Evolutionary conservation across 1,140 invertebrate genomes (phyloP).

Genomic region (Pogonognathellus flavescens): DNA sequence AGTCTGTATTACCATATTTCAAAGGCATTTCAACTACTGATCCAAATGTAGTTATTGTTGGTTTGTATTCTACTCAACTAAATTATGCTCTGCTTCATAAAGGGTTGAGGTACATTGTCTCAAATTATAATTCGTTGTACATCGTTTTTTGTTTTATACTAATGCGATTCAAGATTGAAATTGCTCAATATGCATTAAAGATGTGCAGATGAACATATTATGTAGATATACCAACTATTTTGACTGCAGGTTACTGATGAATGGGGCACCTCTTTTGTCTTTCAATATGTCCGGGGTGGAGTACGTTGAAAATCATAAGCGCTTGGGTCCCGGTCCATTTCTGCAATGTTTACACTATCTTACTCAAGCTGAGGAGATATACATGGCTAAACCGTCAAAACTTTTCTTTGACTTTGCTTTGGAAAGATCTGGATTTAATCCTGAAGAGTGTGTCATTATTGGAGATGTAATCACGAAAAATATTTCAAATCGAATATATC

Average conservation of each 20-base stretch:
- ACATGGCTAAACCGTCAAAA: background rate
- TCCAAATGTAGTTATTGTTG: slow-evolving; percentile 7
- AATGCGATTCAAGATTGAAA: no score
- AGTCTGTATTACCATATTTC: slow-evolving; percentile 10
- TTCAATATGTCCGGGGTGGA: background rate
- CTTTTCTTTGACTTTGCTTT: slow-evolving; percentile 2
- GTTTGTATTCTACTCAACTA: background rate
- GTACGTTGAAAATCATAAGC: background rate
- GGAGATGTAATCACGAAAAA: background rate
- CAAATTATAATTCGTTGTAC: no score
- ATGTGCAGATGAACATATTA: no score
- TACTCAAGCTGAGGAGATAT: background rate
- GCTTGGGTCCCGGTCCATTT: slow-evolving; percentile 12
- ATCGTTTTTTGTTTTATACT: no score
- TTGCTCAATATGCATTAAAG: no score
- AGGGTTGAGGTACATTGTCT: slow-evolving; percentile 19
- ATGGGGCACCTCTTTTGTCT: background rate
- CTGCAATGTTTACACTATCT: slow-evolving; percentile 1
- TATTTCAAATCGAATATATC: no score
- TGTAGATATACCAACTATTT: no score
- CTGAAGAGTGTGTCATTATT: background rate
- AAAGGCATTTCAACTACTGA: background rate
- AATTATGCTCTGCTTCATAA: slow-evolving; percentile 5
- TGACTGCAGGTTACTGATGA: background rate
- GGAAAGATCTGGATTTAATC: slow-evolving; percentile 7